Percentiles rank a stretch among this genome's conserved stretches.
phyloP scores from a whole-genome alignment of 2,888 invertebrate species.

The Gryllus longicercus region DNA sequence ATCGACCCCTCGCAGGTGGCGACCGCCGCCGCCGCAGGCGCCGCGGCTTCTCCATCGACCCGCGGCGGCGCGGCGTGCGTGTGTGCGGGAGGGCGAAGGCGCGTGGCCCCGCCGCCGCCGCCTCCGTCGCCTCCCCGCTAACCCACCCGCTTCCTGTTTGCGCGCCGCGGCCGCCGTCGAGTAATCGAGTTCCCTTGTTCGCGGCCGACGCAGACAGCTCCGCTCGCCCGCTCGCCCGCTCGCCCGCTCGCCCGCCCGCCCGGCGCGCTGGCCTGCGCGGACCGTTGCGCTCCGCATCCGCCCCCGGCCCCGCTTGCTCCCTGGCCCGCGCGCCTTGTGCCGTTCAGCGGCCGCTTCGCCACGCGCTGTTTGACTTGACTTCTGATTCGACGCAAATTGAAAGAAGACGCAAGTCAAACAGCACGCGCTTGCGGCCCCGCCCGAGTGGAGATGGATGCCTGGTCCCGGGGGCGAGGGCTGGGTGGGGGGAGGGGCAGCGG shows the following conservation, averaged over 20 bases:
- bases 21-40: too few relatives aligned
- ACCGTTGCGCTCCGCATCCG: not conserved
- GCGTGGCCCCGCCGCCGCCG: not conserved
- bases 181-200: constrained; percentile 9
- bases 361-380: constrained; percentile 6
- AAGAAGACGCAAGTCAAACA: constrained; percentile 11
- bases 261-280: not conserved
- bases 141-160: not conserved
- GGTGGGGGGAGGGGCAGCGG: too few relatives aligned
- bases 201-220: constrained; percentile 2
- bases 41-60: too few relatives aligned
- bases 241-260: not conserved
- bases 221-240: not conserved
- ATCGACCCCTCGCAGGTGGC: too few relatives aligned
- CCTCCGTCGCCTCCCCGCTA: not conserved
- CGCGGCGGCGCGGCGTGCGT: too few relatives aligned
- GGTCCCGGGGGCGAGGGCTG: too few relatives aligned
- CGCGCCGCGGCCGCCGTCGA: not conserved
- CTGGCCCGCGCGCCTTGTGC: not conserved
- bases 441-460: too few relatives aligned
- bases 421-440: not conserved
- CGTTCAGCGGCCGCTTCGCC: not conserved
- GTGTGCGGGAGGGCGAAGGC: too few relatives aligned
- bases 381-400: constrained; percentile 17
- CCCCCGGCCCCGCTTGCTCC: not conserved